A percentile compares a stretch with the other conserved stretches of the same genome.
These are phyloP conservation scores for Eulithis testata DNA, from an alignment of 2,888 invertebrate species.

Conservation along the genomic window DNA sequence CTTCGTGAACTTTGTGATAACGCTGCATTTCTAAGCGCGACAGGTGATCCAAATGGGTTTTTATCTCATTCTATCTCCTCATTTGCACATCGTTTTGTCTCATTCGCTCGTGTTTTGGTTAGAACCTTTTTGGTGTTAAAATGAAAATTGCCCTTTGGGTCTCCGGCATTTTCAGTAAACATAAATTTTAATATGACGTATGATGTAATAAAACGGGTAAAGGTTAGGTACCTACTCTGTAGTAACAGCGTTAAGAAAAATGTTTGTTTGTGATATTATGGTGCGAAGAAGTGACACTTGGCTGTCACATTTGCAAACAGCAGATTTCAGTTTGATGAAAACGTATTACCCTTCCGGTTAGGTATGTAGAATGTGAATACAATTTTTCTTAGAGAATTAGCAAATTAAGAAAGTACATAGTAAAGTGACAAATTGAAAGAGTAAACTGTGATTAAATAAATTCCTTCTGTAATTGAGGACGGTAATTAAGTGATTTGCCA, in stretches of 20 bases:
- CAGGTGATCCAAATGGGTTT: constrained; percentile 58
- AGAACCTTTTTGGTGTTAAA: constrained; percentile 40
- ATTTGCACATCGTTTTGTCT: constrained; percentile 31
- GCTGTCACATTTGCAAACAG: constrained; percentile 5
- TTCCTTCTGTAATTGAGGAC: constrained; percentile 14
- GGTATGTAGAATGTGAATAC: too few relatives aligned
- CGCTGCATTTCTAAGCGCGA: constrained; percentile 56
- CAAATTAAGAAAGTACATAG: too few relatives aligned
- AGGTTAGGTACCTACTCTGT: constrained; percentile 10
- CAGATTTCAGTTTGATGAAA: constrained; percentile 6
- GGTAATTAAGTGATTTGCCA: constrained; percentile 27
- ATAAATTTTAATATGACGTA: constrained; percentile 44
- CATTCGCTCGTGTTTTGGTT: constrained; percentile 23
- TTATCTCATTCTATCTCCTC: constrained; percentile 31
- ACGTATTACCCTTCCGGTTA: not conserved
- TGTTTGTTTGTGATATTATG: constrained; percentile 1
- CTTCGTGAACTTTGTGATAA: constrained; percentile 50
- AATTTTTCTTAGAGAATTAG: too few relatives aligned
- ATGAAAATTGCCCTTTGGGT: constrained; percentile 41
- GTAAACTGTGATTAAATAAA: constrained; percentile 11
- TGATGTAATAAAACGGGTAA: constrained; percentile 39
- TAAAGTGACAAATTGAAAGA: constrained; percentile 5
- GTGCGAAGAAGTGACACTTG: not conserved
- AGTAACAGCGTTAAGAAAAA: constrained; percentile 12
- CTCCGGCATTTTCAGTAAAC: constrained; percentile 41